Evolutionary conservation across 2,113 vertebrate genomes (phyloP), one percentile per base, ranked within the genome.

Genomic region (Uropsilus gracilis): DNA sequence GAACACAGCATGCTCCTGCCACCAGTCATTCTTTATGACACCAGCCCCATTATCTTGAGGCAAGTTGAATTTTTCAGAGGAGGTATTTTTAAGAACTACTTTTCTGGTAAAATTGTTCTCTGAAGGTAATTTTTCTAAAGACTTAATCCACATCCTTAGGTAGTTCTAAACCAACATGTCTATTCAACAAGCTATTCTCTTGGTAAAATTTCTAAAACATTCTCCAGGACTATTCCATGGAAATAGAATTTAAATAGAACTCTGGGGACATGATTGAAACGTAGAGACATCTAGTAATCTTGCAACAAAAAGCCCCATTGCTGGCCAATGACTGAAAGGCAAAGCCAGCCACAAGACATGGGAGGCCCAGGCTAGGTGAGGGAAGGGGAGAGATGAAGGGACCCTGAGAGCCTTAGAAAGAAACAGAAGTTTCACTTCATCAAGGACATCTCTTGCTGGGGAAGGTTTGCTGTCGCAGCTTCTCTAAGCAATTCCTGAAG

Each of bases 151-250:
- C 4, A 17, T 14, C 34, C n/a, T 26, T 63, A 53, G 28, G 9
- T 14, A 86, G 32, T 53, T 84, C 64, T 76, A 34, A 89, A 59
- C 66, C 48, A 84, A 84, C 42, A 13, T 55, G n/a, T 32, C 28
- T 18, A 64, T 46, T 80, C 59, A n/a, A 2, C n/a, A 89, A 75
- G 24, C 28, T 57, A 18, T 63, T 75, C 78, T 61, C 32, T 39
- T 42, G 53, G 44, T 91, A 53, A 85, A 57, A 53, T 34, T 82
- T 77, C 69, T 46, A 72, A 91, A 94, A 89, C 11, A 32, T 59
- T 66, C 50, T 93, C 80, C 63, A 86, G 53, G 77, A 94, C 50
- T 39, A 81, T 48, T 91, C 73, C 16, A 24, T 24, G 34, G 6
- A 34, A 75, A 82, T 3, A 34, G 46, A 73, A 42, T 12, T 12